Evolutionary conservation across 2,113 vertebrate genomes (phyloP), one percentile per base, ranked within the genome.

Genomic region (Oreotrochilus melanogaster): DNA sequence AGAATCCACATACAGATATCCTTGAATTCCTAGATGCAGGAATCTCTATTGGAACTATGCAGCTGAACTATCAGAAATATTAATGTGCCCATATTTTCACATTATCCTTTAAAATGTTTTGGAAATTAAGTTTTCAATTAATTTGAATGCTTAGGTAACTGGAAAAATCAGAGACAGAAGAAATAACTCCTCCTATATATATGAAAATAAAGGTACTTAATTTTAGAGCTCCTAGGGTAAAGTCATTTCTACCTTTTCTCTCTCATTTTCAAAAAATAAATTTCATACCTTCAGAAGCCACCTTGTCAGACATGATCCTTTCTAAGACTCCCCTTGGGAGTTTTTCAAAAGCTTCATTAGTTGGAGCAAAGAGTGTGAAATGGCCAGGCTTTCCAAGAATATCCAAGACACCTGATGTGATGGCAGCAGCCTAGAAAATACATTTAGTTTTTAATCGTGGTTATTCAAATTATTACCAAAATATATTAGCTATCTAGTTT

Each of bases 281-380:
- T 33, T 45, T 79, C 45, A 82, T 98, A 99, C 99, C 99, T 98
- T 98, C 97, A 50, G 99, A 98, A 89, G 98, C 98, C 61, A 98
- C 97, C 58, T 98, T 98, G 96, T 99, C 98, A 31, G 97, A 93
- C 98, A 98, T 98, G 93, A 99, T 98, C 94, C 99, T 98, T 90
- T 99, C 97, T 85, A 99, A 84, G 25, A 98, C 86, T 6, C 98
- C 98, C 11, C 96, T 96, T 71, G 98, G 99, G 85, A 99, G 98
- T 67, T 97, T 98, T 22, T 98, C 98, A 88, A 99, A 99, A 93
- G 99, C 99, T 17, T 98, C 97, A 51, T 99, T 99, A 92, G 99
- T 99, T 33, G 99, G 99, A 80, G 99, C 99, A 95, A 99, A 99
- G 33, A 99, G 96, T 19, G 99, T 99, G 94, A 98, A 99, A 89